Evolutionary conservation across 2,888 invertebrate genomes (phyloP).

Genomic region (Strigamia maritima): DNA sequence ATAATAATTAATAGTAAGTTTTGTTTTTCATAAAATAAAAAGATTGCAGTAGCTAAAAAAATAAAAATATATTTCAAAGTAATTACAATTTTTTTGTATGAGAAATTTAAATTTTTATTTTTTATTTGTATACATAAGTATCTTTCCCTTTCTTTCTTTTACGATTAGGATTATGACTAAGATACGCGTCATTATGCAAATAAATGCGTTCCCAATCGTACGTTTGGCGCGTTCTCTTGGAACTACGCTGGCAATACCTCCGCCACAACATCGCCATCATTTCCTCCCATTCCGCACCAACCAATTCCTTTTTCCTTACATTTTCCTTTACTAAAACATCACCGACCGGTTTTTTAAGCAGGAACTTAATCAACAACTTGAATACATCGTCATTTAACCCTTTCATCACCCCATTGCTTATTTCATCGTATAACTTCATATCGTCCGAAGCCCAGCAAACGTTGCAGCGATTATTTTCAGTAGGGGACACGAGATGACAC

Average conservation of each 20-base stretch:
- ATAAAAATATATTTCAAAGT: too few species aligned
- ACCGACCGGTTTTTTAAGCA: slow-evolving; percentile 63
- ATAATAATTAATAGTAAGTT: too few species aligned
- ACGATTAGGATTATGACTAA: slow-evolving; percentile 2
- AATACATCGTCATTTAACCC: slow-evolving; percentile 79
- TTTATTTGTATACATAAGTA: not conserved
- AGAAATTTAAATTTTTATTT: too few species aligned
- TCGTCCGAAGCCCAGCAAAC: slow-evolving; percentile 74
- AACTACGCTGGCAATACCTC: slow-evolving; percentile 65
- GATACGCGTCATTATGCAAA: slow-evolving; percentile 38
- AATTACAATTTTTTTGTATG: too few species aligned
- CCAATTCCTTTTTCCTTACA: slow-evolving; percentile 55
- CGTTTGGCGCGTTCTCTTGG: slow-evolving; percentile 63
- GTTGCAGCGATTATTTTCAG: slow-evolving; percentile 65
- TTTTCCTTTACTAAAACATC: too few species aligned
- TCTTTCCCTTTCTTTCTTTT: not conserved
- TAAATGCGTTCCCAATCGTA: slow-evolving; percentile 81
- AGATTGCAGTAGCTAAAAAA: too few species aligned
- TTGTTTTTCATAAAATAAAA: too few species aligned
- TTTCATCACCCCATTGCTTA: slow-evolving; percentile 57
- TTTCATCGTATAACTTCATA: slow-evolving; percentile 68
- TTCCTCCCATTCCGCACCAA: slow-evolving; percentile 11
- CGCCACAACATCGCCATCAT: slow-evolving; percentile 67
- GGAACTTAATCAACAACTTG: slow-evolving; percentile 68
- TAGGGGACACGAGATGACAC: slow-evolving; percentile 15